Evolutionary conservation across 2,113 vertebrate genomes (phyloP).

Genomic region (Pelobates fuscus): DNA sequence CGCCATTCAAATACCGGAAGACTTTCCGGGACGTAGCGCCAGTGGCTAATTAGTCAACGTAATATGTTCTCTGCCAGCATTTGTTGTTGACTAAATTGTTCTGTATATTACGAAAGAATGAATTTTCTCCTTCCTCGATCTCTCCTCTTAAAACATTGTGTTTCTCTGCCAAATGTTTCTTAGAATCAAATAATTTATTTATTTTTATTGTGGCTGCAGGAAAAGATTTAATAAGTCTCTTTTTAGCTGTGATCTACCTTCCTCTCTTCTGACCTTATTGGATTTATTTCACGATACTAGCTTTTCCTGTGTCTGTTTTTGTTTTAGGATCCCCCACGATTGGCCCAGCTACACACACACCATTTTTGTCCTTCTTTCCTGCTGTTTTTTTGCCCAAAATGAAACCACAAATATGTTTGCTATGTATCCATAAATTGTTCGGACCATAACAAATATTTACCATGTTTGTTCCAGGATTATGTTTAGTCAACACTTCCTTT

Average conservation of each 20-base stretch:
- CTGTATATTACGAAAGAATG: slow-evolving; percentile 50
- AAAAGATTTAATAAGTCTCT: slow-evolving; percentile 63
- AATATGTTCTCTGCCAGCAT: slow-evolving; percentile 48
- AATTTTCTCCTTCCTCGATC: slow-evolving; percentile 50
- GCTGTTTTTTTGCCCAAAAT: no score
- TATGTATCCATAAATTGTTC: no score
- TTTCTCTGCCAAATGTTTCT: slow-evolving; percentile 59
- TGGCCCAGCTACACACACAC: no score
- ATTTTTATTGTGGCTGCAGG: slow-evolving; percentile 60
- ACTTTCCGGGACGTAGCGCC: slow-evolving; percentile 44
- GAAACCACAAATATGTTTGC: no score
- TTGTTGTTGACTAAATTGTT: slow-evolving; percentile 54
- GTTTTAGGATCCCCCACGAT: neutral
- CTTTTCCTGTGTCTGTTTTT: neutral
- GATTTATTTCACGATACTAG: neutral
- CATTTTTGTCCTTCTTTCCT: no score
- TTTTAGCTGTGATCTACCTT: slow-evolving; percentile 40
- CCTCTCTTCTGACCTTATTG: slow-evolving; percentile 8
- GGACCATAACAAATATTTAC: no score
- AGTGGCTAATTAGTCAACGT: slow-evolving; percentile 48
- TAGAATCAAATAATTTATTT: slow-evolving; percentile 49
- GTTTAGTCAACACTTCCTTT: no score
- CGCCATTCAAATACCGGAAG: slow-evolving; percentile 28
- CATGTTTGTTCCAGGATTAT: no score
- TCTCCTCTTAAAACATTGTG: slow-evolving; percentile 48